These are phyloP conservation scores for Agelaius tricolor DNA, from an alignment of 2,113 vertebrate genomes.

Conservation along the genomic window DNA sequence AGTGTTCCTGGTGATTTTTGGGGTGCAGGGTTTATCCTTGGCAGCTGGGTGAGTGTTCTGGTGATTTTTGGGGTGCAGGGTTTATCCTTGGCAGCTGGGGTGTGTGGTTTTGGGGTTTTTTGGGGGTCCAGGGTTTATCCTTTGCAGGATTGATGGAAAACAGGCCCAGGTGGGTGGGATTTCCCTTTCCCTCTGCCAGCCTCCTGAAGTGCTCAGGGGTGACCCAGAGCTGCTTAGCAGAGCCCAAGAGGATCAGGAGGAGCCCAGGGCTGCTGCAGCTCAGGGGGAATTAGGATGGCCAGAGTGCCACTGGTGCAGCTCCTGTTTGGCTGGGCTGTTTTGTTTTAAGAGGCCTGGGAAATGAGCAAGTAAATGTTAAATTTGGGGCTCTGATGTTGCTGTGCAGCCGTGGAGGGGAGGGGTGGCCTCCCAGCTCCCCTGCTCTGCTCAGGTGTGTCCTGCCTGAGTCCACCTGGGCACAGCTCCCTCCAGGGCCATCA, in stretches of 20 bases:
- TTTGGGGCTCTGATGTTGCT: neutral
- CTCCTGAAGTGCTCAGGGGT: neutral
- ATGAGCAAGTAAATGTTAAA: neutral
- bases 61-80: no score
- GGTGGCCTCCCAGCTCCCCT: neutral
- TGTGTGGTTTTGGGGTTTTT: no score
- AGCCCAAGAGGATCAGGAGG: constrained; percentile 3
- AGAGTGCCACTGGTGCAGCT: neutral
- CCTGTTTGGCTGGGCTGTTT: neutral
- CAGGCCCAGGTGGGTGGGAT: neutral
- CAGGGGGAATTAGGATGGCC: constrained; percentile 25
- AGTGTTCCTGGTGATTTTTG: no score
- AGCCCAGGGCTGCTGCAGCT: neutral
- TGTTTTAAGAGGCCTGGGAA: neutral
- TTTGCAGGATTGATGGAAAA: no score
- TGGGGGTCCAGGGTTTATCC: no score
- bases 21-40: no score
- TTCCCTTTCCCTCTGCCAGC: neutral
- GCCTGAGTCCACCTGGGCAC: neutral
- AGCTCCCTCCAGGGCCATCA: neutral
- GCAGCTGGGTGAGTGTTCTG: no score
- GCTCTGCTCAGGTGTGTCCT: neutral
- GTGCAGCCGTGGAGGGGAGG: neutral
- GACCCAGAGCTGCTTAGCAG: constrained; percentile 15
- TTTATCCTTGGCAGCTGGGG: no score